Evolutionary conservation across 2,888 invertebrate species (phyloP).

Genomic region (Drosophila macrothrix): DNA sequence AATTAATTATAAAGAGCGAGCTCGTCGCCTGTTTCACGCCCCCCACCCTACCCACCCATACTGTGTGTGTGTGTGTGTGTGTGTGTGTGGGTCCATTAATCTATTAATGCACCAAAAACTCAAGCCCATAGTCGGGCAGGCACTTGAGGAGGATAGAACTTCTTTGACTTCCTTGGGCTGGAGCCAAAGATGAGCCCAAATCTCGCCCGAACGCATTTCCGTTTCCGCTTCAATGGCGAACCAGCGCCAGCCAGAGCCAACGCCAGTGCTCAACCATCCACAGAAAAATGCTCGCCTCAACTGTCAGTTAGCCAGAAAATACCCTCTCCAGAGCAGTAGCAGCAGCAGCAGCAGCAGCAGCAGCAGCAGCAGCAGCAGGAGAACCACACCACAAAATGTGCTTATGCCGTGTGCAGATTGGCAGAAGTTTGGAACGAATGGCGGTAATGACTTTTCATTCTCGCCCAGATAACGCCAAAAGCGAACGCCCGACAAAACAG

Average conservation of each 20-base stretch:
- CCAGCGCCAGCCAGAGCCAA: constrained; percentile 22
- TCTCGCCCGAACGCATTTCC: constrained; percentile 64
- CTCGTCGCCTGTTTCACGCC: constrained; percentile 34
- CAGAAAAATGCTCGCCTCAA: neutral
- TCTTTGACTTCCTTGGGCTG: constrained; percentile 11
- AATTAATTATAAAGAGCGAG: constrained; percentile 53
- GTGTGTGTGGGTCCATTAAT: constrained; percentile 60
- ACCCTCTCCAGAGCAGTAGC: neutral
- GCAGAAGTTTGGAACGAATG: constrained; percentile 74
- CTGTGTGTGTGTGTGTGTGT: neutral
- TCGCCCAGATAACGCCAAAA: constrained; percentile 75
- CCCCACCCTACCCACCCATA: neutral
- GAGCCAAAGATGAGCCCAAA: constrained; percentile 5
- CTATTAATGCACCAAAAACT: constrained; percentile 63
- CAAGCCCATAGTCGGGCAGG: constrained; percentile 13
- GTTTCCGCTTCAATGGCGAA: constrained; percentile 77
- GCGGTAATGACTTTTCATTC: constrained; percentile 83
- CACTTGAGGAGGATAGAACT: constrained; percentile 8
- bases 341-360: neutral
- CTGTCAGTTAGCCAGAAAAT: neutral
- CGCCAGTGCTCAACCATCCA: constrained; percentile 7
- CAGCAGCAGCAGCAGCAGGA: neutral
- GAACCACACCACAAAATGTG: constrained; percentile 36
- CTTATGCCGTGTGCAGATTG: constrained; percentile 51
- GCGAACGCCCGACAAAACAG: constrained; percentile 9